Evolutionary conservation across 2,113 vertebrate species (phyloP), one percentile per base, ranked within the genome.

Genomic region (Campylorhamphus procurvoides): DNA sequence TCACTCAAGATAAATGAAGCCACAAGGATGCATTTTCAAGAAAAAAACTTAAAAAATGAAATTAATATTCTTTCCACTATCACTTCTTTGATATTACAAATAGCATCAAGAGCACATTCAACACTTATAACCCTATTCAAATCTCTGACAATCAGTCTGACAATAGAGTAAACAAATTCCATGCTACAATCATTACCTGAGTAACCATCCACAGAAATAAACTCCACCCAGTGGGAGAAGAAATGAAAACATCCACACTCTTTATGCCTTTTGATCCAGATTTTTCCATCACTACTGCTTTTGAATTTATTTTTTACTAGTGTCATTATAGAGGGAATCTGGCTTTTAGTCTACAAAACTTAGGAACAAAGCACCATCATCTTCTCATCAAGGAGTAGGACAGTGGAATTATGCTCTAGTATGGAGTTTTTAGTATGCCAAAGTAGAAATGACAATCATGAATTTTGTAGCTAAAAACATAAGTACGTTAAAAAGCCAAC

Each of bases 181-280:
- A 71, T 46, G 55, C 50, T 78, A 60, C 81, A 86, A 23, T 10
- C 35, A 86, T 95, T 93, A 86, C 91, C 75, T 94, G 79, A 50
- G 81, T 83, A 94, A 94, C 81, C 39, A 75, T 46, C 40, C 40
- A 69, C 72, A 83, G 50, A 86, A 86, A 83, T 83, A 89, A 83
- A 89, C 10, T 74, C n/a, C 27, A 66, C 60, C 24, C 4, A 35
- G 50, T 44, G 6, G 35, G 35, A 67, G 44, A 78, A 91, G 44
- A 76, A 76, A 66, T 53, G 2, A 63, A 86, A 78, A 37, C 12
- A 55, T 64, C 12, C 14, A 35, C 60, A 40, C 1, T 19, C 9
- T 78, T 46, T 78, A 42, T 58, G 35, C 14, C 19, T 75, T 86
- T 73, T 86, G 40, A 33, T 82, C 5, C 10, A 47, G 22, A 18